Evolutionary conservation across 2,113 vertebrate genomes (phyloP).

Genomic region (Perca flavescens): DNA sequence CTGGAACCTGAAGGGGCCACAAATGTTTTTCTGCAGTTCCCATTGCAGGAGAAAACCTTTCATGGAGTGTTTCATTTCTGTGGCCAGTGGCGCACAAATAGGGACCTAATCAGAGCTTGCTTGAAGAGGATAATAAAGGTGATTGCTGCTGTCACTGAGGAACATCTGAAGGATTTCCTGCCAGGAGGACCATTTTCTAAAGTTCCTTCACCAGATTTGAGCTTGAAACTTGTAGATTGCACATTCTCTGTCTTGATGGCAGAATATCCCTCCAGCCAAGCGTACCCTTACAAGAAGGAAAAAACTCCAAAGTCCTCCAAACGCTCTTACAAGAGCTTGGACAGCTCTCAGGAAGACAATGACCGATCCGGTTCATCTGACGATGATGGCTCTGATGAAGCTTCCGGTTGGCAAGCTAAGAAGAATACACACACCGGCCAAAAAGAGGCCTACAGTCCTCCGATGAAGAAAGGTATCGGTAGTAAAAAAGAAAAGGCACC

Average conservation of each 20-base stretch:
- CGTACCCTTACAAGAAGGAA: constrained; percentile 37
- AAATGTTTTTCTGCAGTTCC: constrained; percentile 81
- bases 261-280: constrained; percentile 75
- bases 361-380: constrained; percentile 12
- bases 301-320: constrained; percentile 30
- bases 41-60: constrained; percentile 80
- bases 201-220: constrained; percentile 62
- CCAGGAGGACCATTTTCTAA: constrained; percentile 79
- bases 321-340: neutral
- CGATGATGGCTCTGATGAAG: constrained; percentile 15
- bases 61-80: constrained; percentile 80
- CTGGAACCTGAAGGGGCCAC: constrained; percentile 74
- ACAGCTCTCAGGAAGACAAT: constrained; percentile 49
- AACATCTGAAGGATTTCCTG: constrained; percentile 81
- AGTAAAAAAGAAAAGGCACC: neutral
- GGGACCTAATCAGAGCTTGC: constrained; percentile 77
- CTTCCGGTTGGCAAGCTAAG: neutral
- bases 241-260: constrained; percentile 81
- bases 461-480: neutral
- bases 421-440: neutral
- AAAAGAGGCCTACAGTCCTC: neutral
- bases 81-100: constrained; percentile 74
- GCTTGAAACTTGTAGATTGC: constrained; percentile 67
- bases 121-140: constrained; percentile 79
- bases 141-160: constrained; percentile 75